These are phyloP conservation scores for Hystrix cristata DNA, from an alignment of 2,113 vertebrate genomes.

Conservation along the genomic window DNA sequence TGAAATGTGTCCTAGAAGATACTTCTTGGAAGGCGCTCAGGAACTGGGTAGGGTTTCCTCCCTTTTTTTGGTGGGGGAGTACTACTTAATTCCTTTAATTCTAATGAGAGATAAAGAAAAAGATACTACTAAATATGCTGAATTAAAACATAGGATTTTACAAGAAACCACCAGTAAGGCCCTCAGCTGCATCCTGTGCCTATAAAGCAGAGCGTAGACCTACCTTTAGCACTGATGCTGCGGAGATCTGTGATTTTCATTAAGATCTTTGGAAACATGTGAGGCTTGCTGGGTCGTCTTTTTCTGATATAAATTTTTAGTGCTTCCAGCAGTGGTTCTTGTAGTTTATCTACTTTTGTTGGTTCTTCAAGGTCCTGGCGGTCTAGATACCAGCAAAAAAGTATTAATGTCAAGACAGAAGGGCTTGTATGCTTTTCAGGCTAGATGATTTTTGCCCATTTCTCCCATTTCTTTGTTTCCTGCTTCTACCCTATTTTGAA, in stretches of 20 bases:
- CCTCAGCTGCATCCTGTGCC: too few species aligned
- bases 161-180: neutral
- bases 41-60: neutral
- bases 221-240: constrained; percentile 98
- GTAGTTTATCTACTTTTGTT: constrained; percentile 96
- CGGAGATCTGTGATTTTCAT: constrained; percentile 99
- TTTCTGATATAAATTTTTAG: constrained; percentile 97
- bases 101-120: neutral
- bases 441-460: neutral
- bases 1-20: neutral
- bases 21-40: neutral
- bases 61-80: neutral
- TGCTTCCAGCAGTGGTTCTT: constrained; percentile 96
- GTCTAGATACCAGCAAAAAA: constrained; percentile 87
- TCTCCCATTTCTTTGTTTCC: neutral
- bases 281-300: constrained; percentile 96
- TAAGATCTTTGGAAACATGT: constrained; percentile 98
- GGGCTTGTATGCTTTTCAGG: neutral
- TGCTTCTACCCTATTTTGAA: neutral
- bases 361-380: constrained; percentile 98
- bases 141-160: neutral
- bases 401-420: neutral
- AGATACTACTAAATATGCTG: neutral
- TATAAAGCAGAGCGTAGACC: accelerated
- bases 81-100: constrained; percentile 4